Base-by-base conservation (phyloP, 2,797 vertebrate genomes). In the Leucoraja ocellata region DNA sequence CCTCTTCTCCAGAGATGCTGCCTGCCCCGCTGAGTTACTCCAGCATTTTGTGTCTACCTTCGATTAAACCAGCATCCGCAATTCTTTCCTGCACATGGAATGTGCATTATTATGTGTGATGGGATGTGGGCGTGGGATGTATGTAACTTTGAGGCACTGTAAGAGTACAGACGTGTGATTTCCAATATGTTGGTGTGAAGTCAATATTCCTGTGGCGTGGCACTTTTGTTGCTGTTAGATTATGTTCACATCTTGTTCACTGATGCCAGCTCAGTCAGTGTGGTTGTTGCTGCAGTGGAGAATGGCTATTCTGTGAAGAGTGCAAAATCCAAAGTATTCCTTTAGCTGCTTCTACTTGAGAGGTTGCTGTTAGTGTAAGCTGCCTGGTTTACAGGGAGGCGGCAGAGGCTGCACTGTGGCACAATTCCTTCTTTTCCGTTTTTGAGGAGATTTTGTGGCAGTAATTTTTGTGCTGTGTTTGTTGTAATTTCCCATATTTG, bases 401-500 rank as follows among this genome's bases (percentile, higher is more conserved):
- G 58, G 4, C 81, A 28, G 46, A 28, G 13, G 13, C 84, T 65
- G 61, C 18, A 16, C 14, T 88, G 61, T 65, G 61, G 61, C 28
- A 65, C 61, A 32, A 21, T 88, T 65, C 21, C 61, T 32, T 32
- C 16, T 65, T 32, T 88, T 18, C 28, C 28, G 58, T 28, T 61
- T 63, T n/a, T 84, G 54, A n/a, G 28, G 81, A 86, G 13, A 32
- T 25, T 16, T 88, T 65, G 14, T 88, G 61, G 28, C 84, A 6
- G 28, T 65, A 65, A 32, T 88, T 21, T 28, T 65, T 32, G 58
- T 63, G 25, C 81, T 61, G 39, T 23, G 54, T 61, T 84, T 84
- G 61, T 88, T 32, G 84, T 88, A 88, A 65, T 88, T 88, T 65
- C n/a, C 84, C 84, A 88, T 88, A 88, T 88, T 88, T 88, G 84